Evolutionary conservation across 2,797 vertebrate species (phyloP).

Genomic region (Masticophis lateralis): DNA sequence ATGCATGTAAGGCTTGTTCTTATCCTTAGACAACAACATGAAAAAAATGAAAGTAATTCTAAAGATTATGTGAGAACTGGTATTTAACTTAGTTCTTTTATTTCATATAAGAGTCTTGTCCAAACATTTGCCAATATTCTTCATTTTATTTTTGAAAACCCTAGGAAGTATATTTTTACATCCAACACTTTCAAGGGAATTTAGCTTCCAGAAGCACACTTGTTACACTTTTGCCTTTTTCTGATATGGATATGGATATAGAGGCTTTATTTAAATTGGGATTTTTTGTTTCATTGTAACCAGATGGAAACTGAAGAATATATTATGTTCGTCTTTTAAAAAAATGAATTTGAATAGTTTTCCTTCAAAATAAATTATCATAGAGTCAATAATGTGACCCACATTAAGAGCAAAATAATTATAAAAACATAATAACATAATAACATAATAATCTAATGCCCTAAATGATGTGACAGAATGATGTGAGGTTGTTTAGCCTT

Average conservation of each 20-base stretch:
- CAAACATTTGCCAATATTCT: not conserved
- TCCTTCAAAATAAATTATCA: not conserved
- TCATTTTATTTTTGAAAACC: not conserved
- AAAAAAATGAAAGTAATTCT: not conserved
- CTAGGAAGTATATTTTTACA: not conserved
- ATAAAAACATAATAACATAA: not conserved
- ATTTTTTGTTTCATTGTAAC: not conserved
- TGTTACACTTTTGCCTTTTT: not conserved
- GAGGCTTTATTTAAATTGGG: not conserved
- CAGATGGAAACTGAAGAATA: not conserved
- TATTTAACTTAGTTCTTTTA: not conserved
- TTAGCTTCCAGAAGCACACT: not conserved
- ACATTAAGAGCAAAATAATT: not conserved
- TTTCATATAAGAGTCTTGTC: not conserved
- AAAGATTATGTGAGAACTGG: not conserved
- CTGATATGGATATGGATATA: not conserved
- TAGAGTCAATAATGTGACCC: not conserved
- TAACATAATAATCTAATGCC: not conserved
- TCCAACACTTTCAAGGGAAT: not conserved
- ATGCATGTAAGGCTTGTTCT: not conserved
- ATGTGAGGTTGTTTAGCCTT: not conserved
- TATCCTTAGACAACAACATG: not conserved
- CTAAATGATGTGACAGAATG: not conserved
- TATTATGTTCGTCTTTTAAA: not conserved
- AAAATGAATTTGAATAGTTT: not conserved